Base-by-base conservation (phyloP, 2,113 vertebrate genomes). In the Fulica atra region DNA sequence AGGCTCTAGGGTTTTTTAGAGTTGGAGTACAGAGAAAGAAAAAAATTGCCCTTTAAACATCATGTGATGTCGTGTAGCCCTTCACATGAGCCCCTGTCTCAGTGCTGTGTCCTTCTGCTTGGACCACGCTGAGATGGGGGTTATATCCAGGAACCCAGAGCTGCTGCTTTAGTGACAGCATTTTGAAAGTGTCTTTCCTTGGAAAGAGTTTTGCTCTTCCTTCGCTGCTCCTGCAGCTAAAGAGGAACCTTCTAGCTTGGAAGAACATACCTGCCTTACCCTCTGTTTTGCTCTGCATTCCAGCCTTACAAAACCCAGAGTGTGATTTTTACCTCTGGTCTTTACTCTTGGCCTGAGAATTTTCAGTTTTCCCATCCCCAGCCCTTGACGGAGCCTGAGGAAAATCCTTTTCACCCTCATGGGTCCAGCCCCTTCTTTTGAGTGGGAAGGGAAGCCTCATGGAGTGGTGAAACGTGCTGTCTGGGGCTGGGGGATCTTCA, bases 61-160 rank as follows among this genome's bases (percentile, higher is more conserved):
- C 12, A 20, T 1, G 0, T 16, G 40, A 2, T 29, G 10, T 68
- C 13, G 0, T 7, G 21, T 10, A 23, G 29, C 25, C 13, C 80
- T 95, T 53, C 54, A 3, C 0, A 2, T 56, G 65, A 70, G 54
- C 40, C 31, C 35, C 40, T 20, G 10, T 8, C 24, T 59, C 38
- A 5, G 24, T 38, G 63, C 44, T 24, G 29, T 60, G 44, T 16
- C 59, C 13, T 38, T 66, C 64, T 60, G 66, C 19, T 21, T 40
- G 68, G 64, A 14, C 68, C 24, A 13, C 11, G 56, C 51, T 18
- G 50, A n/a, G 44, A 2, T 5, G 44, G 0, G 4, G 33, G 11
- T 59, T 51, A 7, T 51, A 7, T 21, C 16, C 7, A 7, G 51
- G 21, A 50, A 42, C 50, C 56, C 89, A 85, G 65, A 71, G 13